Evolutionary conservation across 2,797 vertebrate species (phyloP).

Genomic region (Typhlichthys eigenmanni): DNA sequence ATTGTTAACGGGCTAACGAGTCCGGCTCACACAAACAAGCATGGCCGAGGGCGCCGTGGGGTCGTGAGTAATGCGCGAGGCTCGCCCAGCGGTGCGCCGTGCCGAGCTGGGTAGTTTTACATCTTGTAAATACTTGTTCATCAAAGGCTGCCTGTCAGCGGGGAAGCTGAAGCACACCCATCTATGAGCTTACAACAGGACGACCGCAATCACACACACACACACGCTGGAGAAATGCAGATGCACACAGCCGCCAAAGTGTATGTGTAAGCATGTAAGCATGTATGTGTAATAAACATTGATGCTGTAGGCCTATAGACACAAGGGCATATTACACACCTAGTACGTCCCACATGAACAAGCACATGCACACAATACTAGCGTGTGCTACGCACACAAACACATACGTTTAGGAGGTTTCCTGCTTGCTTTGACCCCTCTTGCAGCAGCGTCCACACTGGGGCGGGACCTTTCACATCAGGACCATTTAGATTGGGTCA

Average conservation of each 20-base stretch:
- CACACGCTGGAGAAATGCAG: neutral
- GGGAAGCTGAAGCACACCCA: slow-evolving; percentile 52
- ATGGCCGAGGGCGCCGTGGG: slow-evolving; percentile 22
- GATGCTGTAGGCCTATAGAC: neutral
- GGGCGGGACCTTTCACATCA: too few relatives aligned
- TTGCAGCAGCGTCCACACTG: slow-evolving; percentile 6
- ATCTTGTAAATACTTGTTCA: slow-evolving; percentile 69
- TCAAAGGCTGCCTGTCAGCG: slow-evolving; percentile 70
- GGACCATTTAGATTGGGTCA: too few relatives aligned
- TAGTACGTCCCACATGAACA: slow-evolving; percentile 11
- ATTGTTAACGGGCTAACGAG: slow-evolving; percentile 29
- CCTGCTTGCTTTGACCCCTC: slow-evolving; percentile 30
- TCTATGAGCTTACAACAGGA: slow-evolving; percentile 63
- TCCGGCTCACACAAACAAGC: slow-evolving; percentile 30
- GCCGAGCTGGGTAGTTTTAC: slow-evolving; percentile 63
- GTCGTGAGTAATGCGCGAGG: slow-evolving; percentile 23
- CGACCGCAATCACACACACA: slow-evolving; percentile 12
- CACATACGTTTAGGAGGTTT: slow-evolving; percentile 14
- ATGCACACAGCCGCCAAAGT: neutral
- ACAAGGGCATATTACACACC: neutral
- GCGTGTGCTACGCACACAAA: neutral
- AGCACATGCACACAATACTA: slow-evolving; percentile 14
- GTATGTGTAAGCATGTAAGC: slow-evolving; percentile 3
- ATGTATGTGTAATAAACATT: slow-evolving; percentile 7
- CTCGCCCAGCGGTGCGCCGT: slow-evolving; percentile 41